Evolutionary conservation across 1,140 invertebrate genomes (phyloP).

Genomic region (Aphis gossypii): DNA sequence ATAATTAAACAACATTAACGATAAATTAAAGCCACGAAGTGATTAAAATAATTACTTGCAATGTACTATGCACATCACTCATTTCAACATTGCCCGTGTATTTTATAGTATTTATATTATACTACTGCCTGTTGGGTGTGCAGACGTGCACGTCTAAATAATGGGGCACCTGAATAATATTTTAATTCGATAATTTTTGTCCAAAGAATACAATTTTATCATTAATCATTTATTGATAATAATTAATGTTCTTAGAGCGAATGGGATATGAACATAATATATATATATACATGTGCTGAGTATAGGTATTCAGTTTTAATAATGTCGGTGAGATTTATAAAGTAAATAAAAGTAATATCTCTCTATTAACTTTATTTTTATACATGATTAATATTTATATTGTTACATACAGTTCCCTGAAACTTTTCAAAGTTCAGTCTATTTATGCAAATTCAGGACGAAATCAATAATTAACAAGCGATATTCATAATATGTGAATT

Average conservation of each 20-base stretch:
- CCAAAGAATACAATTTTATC: neutral
- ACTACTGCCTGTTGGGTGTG: neutral
- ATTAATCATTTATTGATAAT: neutral
- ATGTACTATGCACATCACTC: neutral
- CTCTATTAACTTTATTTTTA: neutral
- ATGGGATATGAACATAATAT: no score
- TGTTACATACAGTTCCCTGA: neutral
- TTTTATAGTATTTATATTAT: neutral
- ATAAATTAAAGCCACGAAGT: conserved; percentile 8
- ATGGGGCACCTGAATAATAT: neutral
- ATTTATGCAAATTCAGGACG: neutral
- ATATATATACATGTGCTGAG: no score
- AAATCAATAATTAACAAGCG: neutral
- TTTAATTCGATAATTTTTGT: neutral
- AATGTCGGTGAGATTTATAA: neutral
- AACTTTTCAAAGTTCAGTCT: neutral
- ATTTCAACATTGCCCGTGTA: neutral
- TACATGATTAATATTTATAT: neutral
- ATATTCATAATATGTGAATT: neutral
- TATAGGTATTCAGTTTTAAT: neutral
- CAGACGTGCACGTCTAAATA: neutral
- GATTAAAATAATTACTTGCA: conserved; percentile 11
- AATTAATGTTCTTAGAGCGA: neutral
- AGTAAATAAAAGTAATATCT: neutral
- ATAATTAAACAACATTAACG: conserved; percentile 18